Evolutionary conservation across 1,140 invertebrate species (phyloP), one percentile per base, ranked within the genome.

Genomic region (Grapholita molesta): DNA sequence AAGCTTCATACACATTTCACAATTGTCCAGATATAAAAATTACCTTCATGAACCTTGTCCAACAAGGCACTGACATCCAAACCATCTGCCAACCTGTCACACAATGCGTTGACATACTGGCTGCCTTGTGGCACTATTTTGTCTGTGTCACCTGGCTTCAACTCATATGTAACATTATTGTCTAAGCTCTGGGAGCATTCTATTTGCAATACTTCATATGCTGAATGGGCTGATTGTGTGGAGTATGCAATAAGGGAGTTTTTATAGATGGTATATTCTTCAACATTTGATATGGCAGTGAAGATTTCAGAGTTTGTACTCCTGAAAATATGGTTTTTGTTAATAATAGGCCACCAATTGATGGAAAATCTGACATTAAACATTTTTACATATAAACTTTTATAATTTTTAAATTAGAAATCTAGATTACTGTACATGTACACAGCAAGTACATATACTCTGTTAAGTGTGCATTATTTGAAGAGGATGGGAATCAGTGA

Each of bases 1-100:
- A n/a, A n/a, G n/a, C n/a, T n/a, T n/a, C n/a, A n/a, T n/a, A n/a
- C n/a, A n/a, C n/a, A n/a, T n/a, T n/a, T n/a, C n/a, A n/a, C n/a
- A n/a, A n/a, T n/a, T 32, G 30, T 23, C 24, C 21, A 65, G 33
- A 4, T n/a, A n/a, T n/a, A 66, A 24, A 21, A 25, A 65, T 66
- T 69, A 89, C 86, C 87, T 78, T 64, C 78, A 80, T 90, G 86
- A 25, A 90, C 82, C 70, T 82, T 87, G 76, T 90, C 88, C 52
- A 90, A 67, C 53, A 90, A 69, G 15, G 71, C 75, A 52, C 75
- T 83, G n/a, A 87, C 75, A 79, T 89, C 86, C 33, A 77, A 69
- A 70, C 84, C 78, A 6, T 89, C 86, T 23, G 64, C 69, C 15
- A 90, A 57, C 38, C 84, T 76, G 0, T 71, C 78, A 73, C 86